phyloP scores from a whole-genome alignment of 2,113 vertebrate species.

The Platysteira castanea region DNA sequence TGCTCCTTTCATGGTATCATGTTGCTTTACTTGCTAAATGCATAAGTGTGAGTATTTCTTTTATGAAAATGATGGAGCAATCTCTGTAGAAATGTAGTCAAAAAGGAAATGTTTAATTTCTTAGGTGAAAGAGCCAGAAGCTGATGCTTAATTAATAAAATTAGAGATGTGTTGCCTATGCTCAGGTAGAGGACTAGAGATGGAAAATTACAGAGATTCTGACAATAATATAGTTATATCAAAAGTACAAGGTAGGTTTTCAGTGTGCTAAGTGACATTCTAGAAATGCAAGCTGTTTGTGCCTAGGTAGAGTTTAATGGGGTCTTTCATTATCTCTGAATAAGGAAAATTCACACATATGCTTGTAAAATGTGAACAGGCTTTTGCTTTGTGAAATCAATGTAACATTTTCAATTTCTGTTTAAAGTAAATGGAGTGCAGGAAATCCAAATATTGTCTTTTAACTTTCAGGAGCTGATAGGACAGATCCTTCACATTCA shows the following conservation, averaged over 20 bases:
- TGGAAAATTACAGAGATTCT: not conserved
- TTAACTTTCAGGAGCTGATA: conserved; percentile 54
- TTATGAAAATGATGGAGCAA: not conserved
- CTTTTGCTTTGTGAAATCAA: not conserved
- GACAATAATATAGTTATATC: not conserved
- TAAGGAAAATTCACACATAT: not conserved
- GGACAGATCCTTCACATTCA: conserved; percentile 53
- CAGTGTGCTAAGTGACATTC: not conserved
- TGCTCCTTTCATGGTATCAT: not conserved
- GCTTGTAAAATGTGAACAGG: not conserved
- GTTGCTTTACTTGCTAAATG: not conserved
- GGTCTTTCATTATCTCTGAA: not conserved
- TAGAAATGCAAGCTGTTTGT: not conserved
- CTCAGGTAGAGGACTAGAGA: not conserved
- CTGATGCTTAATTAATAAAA: not conserved
- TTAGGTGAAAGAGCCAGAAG: not conserved
- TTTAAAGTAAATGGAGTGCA: not conserved
- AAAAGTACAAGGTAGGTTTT: not conserved
- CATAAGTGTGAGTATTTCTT: not conserved
- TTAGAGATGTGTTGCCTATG: not conserved
- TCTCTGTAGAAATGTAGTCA: not conserved
- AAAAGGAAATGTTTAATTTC: not conserved
- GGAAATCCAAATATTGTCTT: not conserved
- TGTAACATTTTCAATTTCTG: not conserved
- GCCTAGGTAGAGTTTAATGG: not conserved